phyloP scores from a whole-genome alignment of 2,888 invertebrate genomes.

The Chymomyza amoena region DNA sequence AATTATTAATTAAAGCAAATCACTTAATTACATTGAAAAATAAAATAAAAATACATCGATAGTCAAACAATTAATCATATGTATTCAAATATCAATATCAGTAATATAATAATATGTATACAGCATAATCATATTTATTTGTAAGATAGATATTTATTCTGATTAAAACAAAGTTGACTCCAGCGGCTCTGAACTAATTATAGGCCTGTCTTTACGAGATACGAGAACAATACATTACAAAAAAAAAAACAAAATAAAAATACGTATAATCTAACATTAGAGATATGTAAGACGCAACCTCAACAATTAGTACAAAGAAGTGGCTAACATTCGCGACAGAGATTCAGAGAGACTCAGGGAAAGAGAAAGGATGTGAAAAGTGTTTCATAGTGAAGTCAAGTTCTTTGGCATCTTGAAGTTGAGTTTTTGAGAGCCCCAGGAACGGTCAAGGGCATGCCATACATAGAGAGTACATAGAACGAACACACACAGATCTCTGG shows the following conservation, averaged over 20 bases:
- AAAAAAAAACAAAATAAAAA: slow-evolving; percentile 16
- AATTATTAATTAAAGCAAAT: slow-evolving; percentile 35
- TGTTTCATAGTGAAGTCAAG: slow-evolving; percentile 14
- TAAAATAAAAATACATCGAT: slow-evolving; percentile 56
- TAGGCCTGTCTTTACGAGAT: slow-evolving; percentile 23
- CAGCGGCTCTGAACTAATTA: not conserved
- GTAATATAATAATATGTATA: slow-evolving; percentile 48
- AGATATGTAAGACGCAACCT: not conserved
- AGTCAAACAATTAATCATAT: slow-evolving; percentile 54
- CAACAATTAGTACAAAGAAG: not conserved
- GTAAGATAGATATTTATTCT: slow-evolving; percentile 23
- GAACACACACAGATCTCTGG: slow-evolving; percentile 9
- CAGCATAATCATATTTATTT: slow-evolving; percentile 35
- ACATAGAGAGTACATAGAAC: not conserved
- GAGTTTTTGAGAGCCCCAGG: slow-evolving; percentile 7
- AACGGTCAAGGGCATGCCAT: not conserved
- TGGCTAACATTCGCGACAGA: slow-evolving; percentile 1
- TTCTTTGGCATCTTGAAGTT: slow-evolving; percentile 22
- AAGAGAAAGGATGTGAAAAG: not conserved
- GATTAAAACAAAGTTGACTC: not conserved
- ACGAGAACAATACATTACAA: not conserved
- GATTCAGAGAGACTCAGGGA: not conserved
- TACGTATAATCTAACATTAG: not conserved
- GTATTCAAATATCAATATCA: slow-evolving; percentile 59
- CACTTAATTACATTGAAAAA: slow-evolving; percentile 12